Base-by-base conservation (phyloP, 2,113 vertebrate genomes). In the Ammodytes dubius region DNA sequence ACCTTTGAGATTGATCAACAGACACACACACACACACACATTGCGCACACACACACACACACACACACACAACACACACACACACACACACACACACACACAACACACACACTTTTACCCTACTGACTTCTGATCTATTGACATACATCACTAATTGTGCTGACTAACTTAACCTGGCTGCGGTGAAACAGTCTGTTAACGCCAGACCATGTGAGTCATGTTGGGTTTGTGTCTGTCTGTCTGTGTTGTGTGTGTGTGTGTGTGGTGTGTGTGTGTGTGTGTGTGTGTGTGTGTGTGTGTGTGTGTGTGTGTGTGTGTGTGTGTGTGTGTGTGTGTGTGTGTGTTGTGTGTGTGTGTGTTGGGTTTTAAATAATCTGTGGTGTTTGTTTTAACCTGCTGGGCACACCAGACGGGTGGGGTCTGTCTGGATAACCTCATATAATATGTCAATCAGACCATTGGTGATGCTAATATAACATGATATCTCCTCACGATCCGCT, bases 51-150 rank as follows among this genome's bases (percentile, higher is more conserved):
- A 77, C 81, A 91, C 75, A 73, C 74, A 85, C 46, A 53, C 40
- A 77, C 53, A 71, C 59, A 72, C 54, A 52, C 65, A n/a, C n/a
- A n/a, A 70, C 80, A 77, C 81, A 91, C 75, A 73, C 74, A 85
- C 46, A 52, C 40, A 77, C 53, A 71, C 59, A 72, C 54, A 52
- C 65, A n/a, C n/a, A n/a, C n/a, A n/a, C n/a, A n/a, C n/a, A n/a
- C 17, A 19, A 74, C 45, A 70, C 80, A 77, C 81, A 91, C 75
- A 73, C 74, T 83, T 83, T 70, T 39, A 43, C 15, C 79, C 67
- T 54, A 57, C 13, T 53, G 45, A 61, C 56, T 40, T 43, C 45
- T 3, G 7, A 13, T 58, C 56, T 10, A 46, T 79, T 63, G 74
- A 66, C 27, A 27, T 27, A 79, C 2, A 46, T 63, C 50, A n/a